Base-by-base conservation (phyloP, 2,113 vertebrate species). In the Podarcis cretensis region DNA sequence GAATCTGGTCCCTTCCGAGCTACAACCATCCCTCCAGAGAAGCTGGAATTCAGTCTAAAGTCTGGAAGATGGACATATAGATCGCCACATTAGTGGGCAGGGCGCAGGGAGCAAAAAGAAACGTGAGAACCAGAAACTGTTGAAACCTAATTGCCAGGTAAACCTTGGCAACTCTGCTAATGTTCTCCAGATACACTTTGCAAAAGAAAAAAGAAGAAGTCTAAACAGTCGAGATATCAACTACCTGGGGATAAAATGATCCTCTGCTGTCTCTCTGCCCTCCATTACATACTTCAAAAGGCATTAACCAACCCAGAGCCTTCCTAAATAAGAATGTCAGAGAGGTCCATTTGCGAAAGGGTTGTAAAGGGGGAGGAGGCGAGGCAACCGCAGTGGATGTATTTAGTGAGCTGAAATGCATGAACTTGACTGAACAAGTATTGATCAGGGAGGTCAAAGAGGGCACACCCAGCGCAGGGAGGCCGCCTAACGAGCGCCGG, bases 111-210 rank as follows among this genome's bases (percentile, higher is more conserved):
- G 12, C 89, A 89, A 91, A 59, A 73, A 90, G 59, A 90, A 90
- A 83, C 81, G 69, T 79, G 86, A 91, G 81, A 93, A 89, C 89
- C 83, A 93, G 91, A 91, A 73, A 81, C 57, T 88, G 78, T 66
- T 90, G 86, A 79, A 94, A 92, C 14, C 13, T 76, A 90, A 92
- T 83, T 88, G 93, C 86, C 90, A 88, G 59, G n/a, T 92, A 89
- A 87, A 92, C 85, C 87, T 91, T 83, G 78, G 91, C 84, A 88
- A 86, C 88, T 66, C 63, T 82, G 77, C 81, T 94, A 89, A 94
- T 73, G 30, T 87, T 86, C 90, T 88, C 83, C 90, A 68, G 78
- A 80, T 13, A 14, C 80, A 89, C 87, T 92, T 92, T 81, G 89
- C 93, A 88, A 91, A 95, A 1, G 90, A 84, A 89, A 89, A 89